Evolutionary conservation across 2,797 vertebrate species (phyloP).

Genomic region (Anisognathus igniventris): DNA sequence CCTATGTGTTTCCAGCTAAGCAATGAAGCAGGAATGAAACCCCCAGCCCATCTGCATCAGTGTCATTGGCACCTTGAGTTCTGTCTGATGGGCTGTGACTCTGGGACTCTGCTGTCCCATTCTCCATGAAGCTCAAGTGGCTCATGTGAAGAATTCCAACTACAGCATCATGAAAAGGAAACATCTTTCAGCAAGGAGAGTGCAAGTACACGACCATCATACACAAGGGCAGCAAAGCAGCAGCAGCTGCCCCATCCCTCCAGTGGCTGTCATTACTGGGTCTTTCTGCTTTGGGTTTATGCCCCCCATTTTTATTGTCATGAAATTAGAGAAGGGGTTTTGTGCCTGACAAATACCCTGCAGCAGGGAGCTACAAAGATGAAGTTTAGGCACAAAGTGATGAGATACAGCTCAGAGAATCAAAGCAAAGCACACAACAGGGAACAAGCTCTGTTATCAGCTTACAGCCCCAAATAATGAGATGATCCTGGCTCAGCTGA

Average conservation of each 20-base stretch:
- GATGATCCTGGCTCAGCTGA: not conserved
- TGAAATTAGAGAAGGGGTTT: not conserved
- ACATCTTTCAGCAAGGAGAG: not conserved
- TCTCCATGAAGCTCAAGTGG: not conserved
- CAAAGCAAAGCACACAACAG: not conserved
- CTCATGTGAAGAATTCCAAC: not conserved
- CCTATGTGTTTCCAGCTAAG: not conserved
- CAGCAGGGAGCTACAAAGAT: not conserved
- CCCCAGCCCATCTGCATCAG: not conserved
- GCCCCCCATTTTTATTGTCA: not conserved
- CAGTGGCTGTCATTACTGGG: not conserved
- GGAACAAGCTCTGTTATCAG: not conserved
- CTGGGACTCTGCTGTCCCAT: not conserved
- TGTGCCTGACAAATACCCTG: not conserved
- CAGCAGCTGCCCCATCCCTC: not conserved
- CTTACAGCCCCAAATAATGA: not conserved
- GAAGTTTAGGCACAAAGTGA: not conserved
- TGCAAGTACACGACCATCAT: not conserved
- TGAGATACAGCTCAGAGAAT: not conserved
- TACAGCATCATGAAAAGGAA: not conserved
- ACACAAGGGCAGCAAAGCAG: not conserved
- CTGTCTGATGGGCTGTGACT: not conserved
- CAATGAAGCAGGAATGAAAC: not conserved
- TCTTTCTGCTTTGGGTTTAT: not conserved
- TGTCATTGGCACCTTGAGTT: not conserved